phyloP scores from a whole-genome alignment of 2,797 vertebrate genomes.

The Catamblyrhynchus diadema region DNA sequence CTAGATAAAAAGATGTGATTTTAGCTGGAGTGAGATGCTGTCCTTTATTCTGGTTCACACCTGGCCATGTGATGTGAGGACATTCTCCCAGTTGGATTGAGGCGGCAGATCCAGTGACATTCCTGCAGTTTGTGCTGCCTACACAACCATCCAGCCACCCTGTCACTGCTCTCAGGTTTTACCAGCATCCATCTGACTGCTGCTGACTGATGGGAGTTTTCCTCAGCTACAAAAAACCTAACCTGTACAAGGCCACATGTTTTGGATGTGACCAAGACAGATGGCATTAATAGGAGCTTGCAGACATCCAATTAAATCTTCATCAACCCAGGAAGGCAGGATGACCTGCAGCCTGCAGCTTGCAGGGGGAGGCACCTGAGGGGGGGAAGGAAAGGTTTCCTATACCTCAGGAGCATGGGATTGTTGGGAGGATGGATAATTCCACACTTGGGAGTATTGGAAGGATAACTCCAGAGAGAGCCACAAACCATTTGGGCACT shows the following conservation, averaged over 20 bases:
- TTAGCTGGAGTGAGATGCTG: not conserved
- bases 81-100: accelerated
- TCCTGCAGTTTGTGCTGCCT: not conserved
- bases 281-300: not conserved
- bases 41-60: not conserved
- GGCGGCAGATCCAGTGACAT: not conserved
- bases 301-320: not conserved
- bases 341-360: not conserved
- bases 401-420: not conserved
- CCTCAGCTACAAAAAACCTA: not conserved
- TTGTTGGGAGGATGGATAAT: not conserved
- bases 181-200: not conserved
- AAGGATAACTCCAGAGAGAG: not conserved
- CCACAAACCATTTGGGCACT: not conserved
- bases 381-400: not conserved
- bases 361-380: not conserved
- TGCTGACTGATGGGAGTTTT: not conserved
- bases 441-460: not conserved
- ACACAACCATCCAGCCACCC: not conserved
- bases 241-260: not conserved
- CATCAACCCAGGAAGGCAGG: not conserved
- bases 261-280: not conserved
- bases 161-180: not conserved
- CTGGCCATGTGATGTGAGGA: not conserved
- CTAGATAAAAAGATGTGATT: not conserved